A percentile compares a stretch with the other conserved stretches of the same genome.
Conservation (phyloP, 1,140 invertebrate species). For the Bicyclus anynana region DNA sequence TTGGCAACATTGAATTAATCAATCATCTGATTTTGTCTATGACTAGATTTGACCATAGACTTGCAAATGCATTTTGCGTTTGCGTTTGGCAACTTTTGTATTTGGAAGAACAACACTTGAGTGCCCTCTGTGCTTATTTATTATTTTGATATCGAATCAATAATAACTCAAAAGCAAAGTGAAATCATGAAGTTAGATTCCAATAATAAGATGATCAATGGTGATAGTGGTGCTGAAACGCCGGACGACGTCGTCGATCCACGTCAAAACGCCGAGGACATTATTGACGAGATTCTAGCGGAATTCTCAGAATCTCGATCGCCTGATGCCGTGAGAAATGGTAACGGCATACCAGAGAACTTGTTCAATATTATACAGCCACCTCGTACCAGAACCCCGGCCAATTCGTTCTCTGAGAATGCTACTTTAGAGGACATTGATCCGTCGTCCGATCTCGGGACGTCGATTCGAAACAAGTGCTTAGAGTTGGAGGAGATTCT, state of each 20-base stretch:
- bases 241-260: slow-evolving; percentile 62
- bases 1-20: slow-evolving; percentile 46
- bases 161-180: slow-evolving; percentile 35
- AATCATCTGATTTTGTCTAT: slow-evolving; percentile 71
- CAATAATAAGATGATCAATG: slow-evolving; percentile 69
- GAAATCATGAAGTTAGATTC: slow-evolving; percentile 66
- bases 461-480: slow-evolving; percentile 72
- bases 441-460: slow-evolving; percentile 67
- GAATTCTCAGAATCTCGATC: slow-evolving; percentile 65
- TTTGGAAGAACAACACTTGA: slow-evolving; percentile 18
- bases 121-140: slow-evolving; percentile 37
- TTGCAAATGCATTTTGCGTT: no score
- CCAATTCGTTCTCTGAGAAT: slow-evolving; percentile 61
- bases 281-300: slow-evolving; percentile 69
- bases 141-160: slow-evolving; percentile 63
- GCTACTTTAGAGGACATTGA: slow-evolving; percentile 71
- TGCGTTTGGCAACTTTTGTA: no score
- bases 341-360: slow-evolving; percentile 54
- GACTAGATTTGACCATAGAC: no score
- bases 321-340: slow-evolving; percentile 45
- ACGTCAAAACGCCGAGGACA: slow-evolving; percentile 65
- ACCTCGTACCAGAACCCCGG: slow-evolving; percentile 58
- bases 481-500: slow-evolving; percentile 74
- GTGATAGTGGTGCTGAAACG: slow-evolving; percentile 54
- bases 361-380: slow-evolving; percentile 66